Conservation (phyloP, 2,888 invertebrate species). For the Drosophila histrio region DNA sequence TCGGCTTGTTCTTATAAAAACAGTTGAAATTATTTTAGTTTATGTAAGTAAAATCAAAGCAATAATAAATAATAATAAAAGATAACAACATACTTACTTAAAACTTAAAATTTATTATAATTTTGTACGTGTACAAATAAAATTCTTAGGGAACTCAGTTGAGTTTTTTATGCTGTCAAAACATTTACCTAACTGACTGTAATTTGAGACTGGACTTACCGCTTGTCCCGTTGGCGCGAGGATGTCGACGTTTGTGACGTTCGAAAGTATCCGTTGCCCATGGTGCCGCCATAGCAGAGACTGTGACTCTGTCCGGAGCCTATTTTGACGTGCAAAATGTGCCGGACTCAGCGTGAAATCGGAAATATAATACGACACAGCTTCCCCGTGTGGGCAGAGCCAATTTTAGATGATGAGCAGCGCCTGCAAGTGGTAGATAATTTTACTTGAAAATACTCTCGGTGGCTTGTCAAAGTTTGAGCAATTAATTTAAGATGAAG, state of each 20-base stretch:
- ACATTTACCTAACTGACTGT: background rate
- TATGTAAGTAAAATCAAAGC: too few species aligned
- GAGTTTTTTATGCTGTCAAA: background rate
- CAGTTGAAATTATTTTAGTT: too few species aligned
- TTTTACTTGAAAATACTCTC: conserved; percentile 36
- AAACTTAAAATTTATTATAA: too few species aligned
- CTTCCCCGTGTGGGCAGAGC: background rate
- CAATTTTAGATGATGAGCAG: conserved; percentile 4
- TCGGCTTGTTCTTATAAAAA: too few species aligned
- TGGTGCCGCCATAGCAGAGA: conserved; percentile 85
- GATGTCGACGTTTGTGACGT: conserved; percentile 83
- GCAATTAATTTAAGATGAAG: conserved; percentile 43
- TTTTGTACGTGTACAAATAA: too few species aligned
- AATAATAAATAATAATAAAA: too few species aligned
- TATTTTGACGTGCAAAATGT: conserved; percentile 85
- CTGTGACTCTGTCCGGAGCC: conserved; percentile 86
- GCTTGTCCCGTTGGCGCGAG: conserved; percentile 85
- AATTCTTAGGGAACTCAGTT: too few species aligned
- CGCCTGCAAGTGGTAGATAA: conserved; percentile 60
- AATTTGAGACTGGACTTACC: conserved; percentile 82
- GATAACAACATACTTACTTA: too few species aligned
- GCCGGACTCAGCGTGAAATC: conserved; percentile 54
- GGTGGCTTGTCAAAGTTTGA: conserved; percentile 39
- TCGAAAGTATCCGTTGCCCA: conserved; percentile 85
- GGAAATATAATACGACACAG: background rate